phyloP scores from a whole-genome alignment of 2,113 vertebrate genomes.

The Chauna torquata region DNA sequence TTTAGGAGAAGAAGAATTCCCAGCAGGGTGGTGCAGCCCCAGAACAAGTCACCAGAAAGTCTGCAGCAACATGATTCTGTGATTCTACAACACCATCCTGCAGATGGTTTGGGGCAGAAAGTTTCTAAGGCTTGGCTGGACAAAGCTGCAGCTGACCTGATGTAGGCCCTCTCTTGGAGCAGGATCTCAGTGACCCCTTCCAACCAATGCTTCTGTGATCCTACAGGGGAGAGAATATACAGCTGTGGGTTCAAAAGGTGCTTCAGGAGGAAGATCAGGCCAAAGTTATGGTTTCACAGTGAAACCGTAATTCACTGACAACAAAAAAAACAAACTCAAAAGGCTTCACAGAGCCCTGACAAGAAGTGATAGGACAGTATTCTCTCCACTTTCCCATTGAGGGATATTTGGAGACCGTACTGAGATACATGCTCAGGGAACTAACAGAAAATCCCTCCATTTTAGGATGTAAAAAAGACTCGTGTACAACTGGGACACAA shows the following conservation, averaged over 20 bases:
- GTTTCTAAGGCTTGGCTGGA: background rate
- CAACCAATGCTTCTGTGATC: background rate
- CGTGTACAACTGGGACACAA: background rate
- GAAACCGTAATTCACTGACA: background rate
- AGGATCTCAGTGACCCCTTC: background rate
- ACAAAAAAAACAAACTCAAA: background rate
- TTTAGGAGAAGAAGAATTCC: background rate
- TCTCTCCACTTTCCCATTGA: background rate
- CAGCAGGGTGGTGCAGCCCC: background rate
- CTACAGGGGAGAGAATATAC: background rate
- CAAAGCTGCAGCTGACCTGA: background rate
- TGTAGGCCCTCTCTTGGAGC: rapidly evolving
- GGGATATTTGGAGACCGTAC: background rate
- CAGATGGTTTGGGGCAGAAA: background rate
- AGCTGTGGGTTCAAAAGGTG: background rate
- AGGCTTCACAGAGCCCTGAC: background rate
- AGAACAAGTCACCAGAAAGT: background rate
- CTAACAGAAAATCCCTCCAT: background rate
- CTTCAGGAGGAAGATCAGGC: background rate
- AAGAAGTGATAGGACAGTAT: background rate
- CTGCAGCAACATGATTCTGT: background rate
- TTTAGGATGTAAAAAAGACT: background rate
- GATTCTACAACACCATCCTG: too few relatives aligned
- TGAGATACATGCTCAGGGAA: background rate
- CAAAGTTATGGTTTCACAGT: background rate